Base-by-base conservation (phyloP, 2,888 invertebrate genomes). In the Andrena flavipes region DNA sequence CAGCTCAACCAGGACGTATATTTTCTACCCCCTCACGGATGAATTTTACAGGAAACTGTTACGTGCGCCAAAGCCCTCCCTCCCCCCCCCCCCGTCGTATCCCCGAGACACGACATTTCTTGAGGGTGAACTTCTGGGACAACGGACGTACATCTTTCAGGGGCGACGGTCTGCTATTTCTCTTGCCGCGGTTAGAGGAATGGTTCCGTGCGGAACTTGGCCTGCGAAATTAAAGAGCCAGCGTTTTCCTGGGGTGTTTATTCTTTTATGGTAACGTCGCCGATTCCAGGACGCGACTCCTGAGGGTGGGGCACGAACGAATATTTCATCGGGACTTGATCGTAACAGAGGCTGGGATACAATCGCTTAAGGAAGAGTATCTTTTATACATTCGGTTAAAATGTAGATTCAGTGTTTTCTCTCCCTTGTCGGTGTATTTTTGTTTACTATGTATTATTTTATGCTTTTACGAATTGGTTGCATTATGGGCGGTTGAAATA, bases 91-190 rank as follows among this genome's bases (percentile, higher is more conserved):
- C 33, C 16, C 4, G 16, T 16, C 42, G 42, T 13, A 29, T 67
- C 13, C 42, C n/a, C 2, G 67, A 5, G 56, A 68, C 75, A 56
- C 68, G 75, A 78, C 76, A n/a, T 63, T 75, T 75, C 75, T 75
- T 63, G 33, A 29, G 62, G 65, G 49, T 20, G 63, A 78, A 78
- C 48, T 75, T 68, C 54, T 67, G 62, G 30, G 74, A 68, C 74
- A 75, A 75, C 75, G 68, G 68, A 48, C 68, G 68, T 75, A 75
- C 63, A 75, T 78, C 78, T 75, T 78, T 75, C 68, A 68, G 26
- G 8, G n/a, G 23, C 16, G 63, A 49, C 63, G 33, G 23, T 42
- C 42, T 26, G 62, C 78, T 42, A 75, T 75, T 78, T 75, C 75
- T 68, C 75, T 78, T 68, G 30, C 16, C 23, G 56, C 33, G 75